A percentile compares a stretch with the other conserved stretches of the same genome.
Evolutionary conservation across 2,797 vertebrate species (phyloP).

Genomic region (Botia almorhae): DNA sequence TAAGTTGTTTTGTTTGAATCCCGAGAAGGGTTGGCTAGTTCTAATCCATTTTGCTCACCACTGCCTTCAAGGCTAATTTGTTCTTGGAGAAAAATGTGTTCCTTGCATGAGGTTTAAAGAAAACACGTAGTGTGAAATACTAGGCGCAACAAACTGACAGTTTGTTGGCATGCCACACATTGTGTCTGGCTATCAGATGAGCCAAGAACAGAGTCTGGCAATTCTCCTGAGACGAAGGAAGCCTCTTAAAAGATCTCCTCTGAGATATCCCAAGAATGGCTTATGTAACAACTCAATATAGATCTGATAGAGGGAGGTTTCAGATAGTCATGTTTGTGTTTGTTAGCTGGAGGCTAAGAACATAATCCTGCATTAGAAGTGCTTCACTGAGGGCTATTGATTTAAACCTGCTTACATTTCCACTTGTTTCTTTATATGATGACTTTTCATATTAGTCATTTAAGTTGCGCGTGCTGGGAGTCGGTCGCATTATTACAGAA

Average conservation of each 20-base stretch:
- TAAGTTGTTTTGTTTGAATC: slow-evolving; percentile 66
- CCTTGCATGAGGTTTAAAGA: neutral
- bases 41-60: neutral
- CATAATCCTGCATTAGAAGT: slow-evolving; percentile 64
- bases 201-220: slow-evolving; percentile 46
- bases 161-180: slow-evolving; percentile 23
- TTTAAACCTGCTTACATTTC: slow-evolving; percentile 56
- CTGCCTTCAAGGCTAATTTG: slow-evolving; percentile 2
- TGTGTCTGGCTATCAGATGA: slow-evolving; percentile 44
- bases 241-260: slow-evolving; percentile 58
- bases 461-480: neutral
- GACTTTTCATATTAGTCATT: slow-evolving; percentile 7
- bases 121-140: slow-evolving; percentile 23
- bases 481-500: slow-evolving; percentile 39
- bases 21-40: slow-evolving; percentile 26
- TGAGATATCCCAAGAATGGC: slow-evolving; percentile 61
- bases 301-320: slow-evolving; percentile 65
- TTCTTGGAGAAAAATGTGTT: neutral
- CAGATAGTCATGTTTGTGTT: slow-evolving; percentile 73
- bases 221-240: slow-evolving; percentile 58
- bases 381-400: slow-evolving; percentile 64
- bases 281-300: slow-evolving; percentile 73
- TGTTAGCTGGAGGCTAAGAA: slow-evolving; percentile 65
- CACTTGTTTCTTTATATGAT: slow-evolving; percentile 39
- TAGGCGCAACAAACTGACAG: slow-evolving; percentile 14